These are phyloP conservation scores for Liparis tanakae DNA, from an alignment of 2,797 vertebrate species.

Conservation along the genomic window DNA sequence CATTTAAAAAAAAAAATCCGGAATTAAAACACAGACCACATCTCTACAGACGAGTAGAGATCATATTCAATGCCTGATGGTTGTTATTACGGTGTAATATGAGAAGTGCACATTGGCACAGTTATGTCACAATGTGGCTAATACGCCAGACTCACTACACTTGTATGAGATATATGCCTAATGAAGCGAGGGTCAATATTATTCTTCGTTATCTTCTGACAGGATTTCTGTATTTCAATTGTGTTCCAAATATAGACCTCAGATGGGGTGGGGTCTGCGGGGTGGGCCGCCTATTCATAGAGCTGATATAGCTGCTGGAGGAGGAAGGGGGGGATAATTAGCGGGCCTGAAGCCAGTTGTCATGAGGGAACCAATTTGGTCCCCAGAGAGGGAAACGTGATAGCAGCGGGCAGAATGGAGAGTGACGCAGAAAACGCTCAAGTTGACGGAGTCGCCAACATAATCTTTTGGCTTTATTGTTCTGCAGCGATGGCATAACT, in stretches of 20 bases:
- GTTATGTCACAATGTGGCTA: slow-evolving; percentile 63
- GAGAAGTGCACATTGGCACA: slow-evolving; percentile 44
- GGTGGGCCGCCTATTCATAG: slow-evolving; percentile 72
- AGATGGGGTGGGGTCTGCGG: slow-evolving; percentile 60
- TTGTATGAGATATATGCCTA: slow-evolving; percentile 56
- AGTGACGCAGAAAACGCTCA: slow-evolving; percentile 88
- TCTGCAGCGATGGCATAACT: slow-evolving; percentile 66
- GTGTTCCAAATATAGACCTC: slow-evolving; percentile 81
- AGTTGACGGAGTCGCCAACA: slow-evolving; percentile 87
- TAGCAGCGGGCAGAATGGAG: slow-evolving; percentile 84
- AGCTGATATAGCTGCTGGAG: slow-evolving; percentile 61
- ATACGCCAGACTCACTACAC: slow-evolving; percentile 35
- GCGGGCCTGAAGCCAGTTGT: slow-evolving; percentile 81
- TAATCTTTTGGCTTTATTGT: slow-evolving; percentile 76
- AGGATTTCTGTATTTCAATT: slow-evolving; percentile 76
- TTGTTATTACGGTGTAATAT: slow-evolving; percentile 14
- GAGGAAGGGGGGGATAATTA: slow-evolving; percentile 79
- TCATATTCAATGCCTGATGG: slow-evolving; percentile 9
- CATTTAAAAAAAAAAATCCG: neutral
- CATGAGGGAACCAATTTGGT: slow-evolving; percentile 79
- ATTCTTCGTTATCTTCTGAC: slow-evolving; percentile 76
- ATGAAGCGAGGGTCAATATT: slow-evolving; percentile 74
- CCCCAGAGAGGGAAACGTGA: slow-evolving; percentile 88
- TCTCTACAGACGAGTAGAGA: neutral
- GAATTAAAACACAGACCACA: neutral